phyloP scores from a whole-genome alignment of 2,797 vertebrate genomes.

The Poeciliopsis infans region DNA sequence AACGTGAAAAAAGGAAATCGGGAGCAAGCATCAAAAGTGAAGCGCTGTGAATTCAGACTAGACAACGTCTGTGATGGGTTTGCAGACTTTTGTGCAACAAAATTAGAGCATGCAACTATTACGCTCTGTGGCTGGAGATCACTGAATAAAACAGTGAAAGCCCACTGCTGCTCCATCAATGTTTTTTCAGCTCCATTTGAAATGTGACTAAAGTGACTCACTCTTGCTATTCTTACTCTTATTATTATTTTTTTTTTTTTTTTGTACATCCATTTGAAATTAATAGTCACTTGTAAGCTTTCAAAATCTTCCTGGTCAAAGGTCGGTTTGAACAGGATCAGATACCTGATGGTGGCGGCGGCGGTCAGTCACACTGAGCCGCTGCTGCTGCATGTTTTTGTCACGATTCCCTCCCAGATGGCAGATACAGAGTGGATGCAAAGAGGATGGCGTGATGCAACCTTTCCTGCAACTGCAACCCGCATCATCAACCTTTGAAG shows the following conservation, averaged over 20 bases:
- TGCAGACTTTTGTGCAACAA: not conserved
- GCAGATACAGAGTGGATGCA: slow-evolving; percentile 24
- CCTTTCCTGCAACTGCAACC: slow-evolving; percentile 37
- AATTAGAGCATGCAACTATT: not conserved
- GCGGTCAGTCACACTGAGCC: slow-evolving; percentile 5
- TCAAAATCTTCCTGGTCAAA: not conserved
- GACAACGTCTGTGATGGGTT: not conserved
- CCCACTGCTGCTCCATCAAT: not conserved
- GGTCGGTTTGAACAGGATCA: slow-evolving; percentile 11
- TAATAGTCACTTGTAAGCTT: not conserved
- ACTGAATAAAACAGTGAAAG: not conserved
- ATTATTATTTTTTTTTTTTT: not conserved
- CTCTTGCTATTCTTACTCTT: not conserved
- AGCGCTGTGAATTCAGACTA: not conserved
- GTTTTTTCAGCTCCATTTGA: not conserved
- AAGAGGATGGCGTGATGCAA: slow-evolving; percentile 43
- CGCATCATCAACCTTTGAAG: slow-evolving; percentile 68
- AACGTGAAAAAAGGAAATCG: not conserved
- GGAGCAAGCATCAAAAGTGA: not conserved
- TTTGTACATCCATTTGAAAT: not conserved
- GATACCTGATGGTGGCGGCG: not conserved
- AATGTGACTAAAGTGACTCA: not conserved
- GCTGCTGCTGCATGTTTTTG: not conserved
- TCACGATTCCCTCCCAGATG: slow-evolving; percentile 30
- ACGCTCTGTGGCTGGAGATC: not conserved